Base-by-base conservation (phyloP, 2,113 vertebrate genomes). In the Trichechus manatus region DNA sequence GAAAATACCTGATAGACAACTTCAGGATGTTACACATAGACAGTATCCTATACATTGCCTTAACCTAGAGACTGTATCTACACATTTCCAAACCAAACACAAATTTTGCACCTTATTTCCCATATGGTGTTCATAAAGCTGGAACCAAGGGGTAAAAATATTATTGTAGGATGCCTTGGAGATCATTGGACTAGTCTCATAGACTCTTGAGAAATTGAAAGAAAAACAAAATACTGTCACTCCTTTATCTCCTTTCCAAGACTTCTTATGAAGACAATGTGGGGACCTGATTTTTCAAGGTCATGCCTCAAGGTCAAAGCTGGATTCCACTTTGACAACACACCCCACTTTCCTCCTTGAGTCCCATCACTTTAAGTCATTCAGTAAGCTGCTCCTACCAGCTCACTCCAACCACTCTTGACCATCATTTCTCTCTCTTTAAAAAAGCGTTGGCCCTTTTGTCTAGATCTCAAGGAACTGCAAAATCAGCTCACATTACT, bases 381-480 rank as follows among this genome's bases (percentile, higher is more conserved):
- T 77, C 39, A 5, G 1, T 7, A 33, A 85, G 44, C 11, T 75
- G 6, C 4, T 19, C 8, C 33, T 10, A 7, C 31, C 6, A 31
- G n/a, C 36, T 53, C 8, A 42, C 44, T 33, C 4, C n/a, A 61
- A 61, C 59, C 22, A 61, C 59, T 75, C 39, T 61, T 75, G 23
- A 72, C 7, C 9, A 53, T 6, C 3, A 1, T 6, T 10, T 17
- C 1, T 6, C 1, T 53, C 17, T 0, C 4, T 29, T 81, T 87
- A 39, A 31, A 72, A 88, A n/a, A 72, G 6, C 3, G 1, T 13
- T 0, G 9, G 0, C 27, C 9, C 0, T 33, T 92, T 79, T 80
- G 33, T 23, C 15, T n/a, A 4, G 0, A 77, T 70, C 31, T 70
- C 31, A 80, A 90, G 23, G 27, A 78, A 61, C 42, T 82, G 23